Evolutionary conservation across 2,888 invertebrate species (phyloP), one percentile per base, ranked within the genome.

Genomic region (Perithous albicinctus): DNA sequence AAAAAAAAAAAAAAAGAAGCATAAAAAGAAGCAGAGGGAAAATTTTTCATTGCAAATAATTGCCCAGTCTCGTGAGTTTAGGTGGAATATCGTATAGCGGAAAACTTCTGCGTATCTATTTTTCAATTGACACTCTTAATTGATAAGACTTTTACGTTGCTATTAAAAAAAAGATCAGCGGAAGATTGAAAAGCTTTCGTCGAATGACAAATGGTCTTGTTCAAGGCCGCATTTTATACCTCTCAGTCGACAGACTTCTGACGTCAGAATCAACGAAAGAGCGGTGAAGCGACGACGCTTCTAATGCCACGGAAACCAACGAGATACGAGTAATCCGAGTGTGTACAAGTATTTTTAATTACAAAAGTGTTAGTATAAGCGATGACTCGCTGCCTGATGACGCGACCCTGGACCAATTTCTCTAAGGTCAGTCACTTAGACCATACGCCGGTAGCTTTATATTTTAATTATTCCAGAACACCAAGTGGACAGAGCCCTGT

Each of bases 391-490:
- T 38, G n/a, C 20, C 46, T 41, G 46, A 48, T 48, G 61, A 38
- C 43, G 59, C 59, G 63, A 74, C 81, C 78, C 64, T 78, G 81
- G 64, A 69, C 73, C 56, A 64, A 81, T 81, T 78, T 64, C 38
- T 7, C 38, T 78, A 70, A 78, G 72, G 81, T 81, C 77, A 78
- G 41, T 78, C 46, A 73, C 72, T 73, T 64, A 46, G 56, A 78
- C 66, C 38, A 64, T 74, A 32, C 32, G 18, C 48, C 38, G 67
- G 26, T 26, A 10, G 6, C 32, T 20, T 48, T 67, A 35, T 32
- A 35, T n/a, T 32, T n/a, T n/a, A n/a, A n/a, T n/a, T n/a, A n/a
- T n/a, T n/a, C n/a, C n/a, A n/a, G n/a, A n/a, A n/a, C n/a, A n/a
- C n/a, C n/a, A n/a, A n/a, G n/a, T n/a, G n/a, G n/a, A n/a, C n/a